phyloP scores from a whole-genome alignment of 1,140 invertebrate species.

The Temnothorax nylanderi region DNA sequence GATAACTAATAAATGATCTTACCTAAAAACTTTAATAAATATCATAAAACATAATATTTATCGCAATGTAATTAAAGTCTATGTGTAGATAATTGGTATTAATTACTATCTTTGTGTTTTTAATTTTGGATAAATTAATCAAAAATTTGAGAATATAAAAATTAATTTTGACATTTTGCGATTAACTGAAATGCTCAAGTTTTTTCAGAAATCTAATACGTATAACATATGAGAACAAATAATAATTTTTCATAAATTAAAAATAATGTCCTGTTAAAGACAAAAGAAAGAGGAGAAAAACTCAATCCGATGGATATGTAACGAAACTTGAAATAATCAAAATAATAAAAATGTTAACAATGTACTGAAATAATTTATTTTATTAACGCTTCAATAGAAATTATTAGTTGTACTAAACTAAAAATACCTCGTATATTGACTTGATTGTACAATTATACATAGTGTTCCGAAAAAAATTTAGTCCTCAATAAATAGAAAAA shows the following conservation, averaged over 20 bases:
- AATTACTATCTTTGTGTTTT: slow-evolving; percentile 39
- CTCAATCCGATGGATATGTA: background rate
- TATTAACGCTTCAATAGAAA: slow-evolving; percentile 12
- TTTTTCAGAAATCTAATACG: background rate
- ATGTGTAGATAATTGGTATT: background rate
- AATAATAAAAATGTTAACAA: slow-evolving; percentile 23
- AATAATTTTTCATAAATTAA: slow-evolving; percentile 21
- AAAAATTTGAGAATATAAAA: background rate
- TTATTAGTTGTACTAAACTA: slow-evolving; percentile 15
- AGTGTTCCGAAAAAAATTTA: slow-evolving; percentile 24
- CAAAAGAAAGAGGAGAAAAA: background rate
- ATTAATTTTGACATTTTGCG: background rate
- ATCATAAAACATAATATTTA: background rate
- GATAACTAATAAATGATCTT: background rate
- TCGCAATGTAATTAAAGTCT: slow-evolving; percentile 5
- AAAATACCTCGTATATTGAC: slow-evolving; percentile 21
- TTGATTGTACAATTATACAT: background rate
- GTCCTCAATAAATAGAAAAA: background rate
- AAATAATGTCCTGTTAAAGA: background rate
- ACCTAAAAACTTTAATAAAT: slow-evolving; percentile 16
- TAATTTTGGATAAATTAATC: slow-evolving; percentile 28
- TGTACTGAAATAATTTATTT: slow-evolving; percentile 33
- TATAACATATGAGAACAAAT: background rate
- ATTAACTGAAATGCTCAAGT: background rate
- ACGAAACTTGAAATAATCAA: slow-evolving; percentile 5